A percentile compares a stretch with the other conserved stretches of the same genome.
Evolutionary conservation across 2,888 invertebrate genomes (phyloP).

Genomic region (Agapostemon virescens): DNA sequence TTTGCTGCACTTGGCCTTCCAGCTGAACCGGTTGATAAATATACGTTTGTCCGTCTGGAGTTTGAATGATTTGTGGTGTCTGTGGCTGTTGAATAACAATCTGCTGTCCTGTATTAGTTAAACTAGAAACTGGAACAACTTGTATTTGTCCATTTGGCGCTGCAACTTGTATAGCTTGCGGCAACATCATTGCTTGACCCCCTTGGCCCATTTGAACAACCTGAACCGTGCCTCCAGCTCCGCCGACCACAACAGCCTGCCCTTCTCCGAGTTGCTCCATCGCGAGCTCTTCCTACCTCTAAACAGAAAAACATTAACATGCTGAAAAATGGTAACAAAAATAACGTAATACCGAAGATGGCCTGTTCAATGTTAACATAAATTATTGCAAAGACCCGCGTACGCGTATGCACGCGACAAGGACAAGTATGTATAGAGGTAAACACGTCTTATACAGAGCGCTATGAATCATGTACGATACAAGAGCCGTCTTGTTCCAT

Average conservation of each 20-base stretch:
- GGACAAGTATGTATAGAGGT: neutral
- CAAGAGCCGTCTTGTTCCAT: neutral
- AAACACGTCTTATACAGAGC: neutral
- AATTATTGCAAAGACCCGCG: neutral
- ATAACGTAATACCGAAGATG: neutral
- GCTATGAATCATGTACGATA: conserved; percentile 23
- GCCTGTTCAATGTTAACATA: neutral
- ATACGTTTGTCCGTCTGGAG: conserved; percentile 95
- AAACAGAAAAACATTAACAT: conserved; percentile 7
- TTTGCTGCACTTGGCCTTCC: conserved; percentile 82
- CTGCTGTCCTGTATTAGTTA: conserved; percentile 82
- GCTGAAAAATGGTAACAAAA: neutral
- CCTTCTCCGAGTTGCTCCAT: conserved; percentile 79
- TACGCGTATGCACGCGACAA: neutral
- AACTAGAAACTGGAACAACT: conserved; percentile 87
- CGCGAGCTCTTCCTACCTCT: conserved; percentile 23
- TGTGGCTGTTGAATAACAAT: conserved; percentile 85
- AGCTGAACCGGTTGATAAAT: conserved; percentile 90
- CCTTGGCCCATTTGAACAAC: conserved; percentile 81
- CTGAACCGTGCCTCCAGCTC: conserved; percentile 77
- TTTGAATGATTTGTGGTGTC: conserved; percentile 92
- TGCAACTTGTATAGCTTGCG: conserved; percentile 83
- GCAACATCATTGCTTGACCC: conserved; percentile 84
- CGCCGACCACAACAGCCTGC: conserved; percentile 78
- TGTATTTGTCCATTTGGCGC: conserved; percentile 86